Base-by-base conservation (phyloP, 2,888 invertebrate genomes). In the Andrena minutula region DNA sequence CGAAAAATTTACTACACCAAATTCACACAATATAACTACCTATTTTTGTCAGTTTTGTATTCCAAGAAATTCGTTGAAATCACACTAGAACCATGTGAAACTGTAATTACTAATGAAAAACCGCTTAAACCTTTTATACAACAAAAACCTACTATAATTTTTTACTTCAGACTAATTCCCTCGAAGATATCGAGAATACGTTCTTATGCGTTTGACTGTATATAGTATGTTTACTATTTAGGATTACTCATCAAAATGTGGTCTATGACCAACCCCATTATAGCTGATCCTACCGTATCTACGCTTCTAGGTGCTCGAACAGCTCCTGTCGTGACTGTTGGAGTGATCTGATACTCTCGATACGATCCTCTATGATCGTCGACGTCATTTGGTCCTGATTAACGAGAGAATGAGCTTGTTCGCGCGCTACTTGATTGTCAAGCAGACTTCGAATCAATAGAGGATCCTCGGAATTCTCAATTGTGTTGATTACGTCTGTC, bases 281-380 rank as follows among this genome's bases (percentile, higher is more conserved):
- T 30, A 47, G 47, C 49, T 47, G 63, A 69, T 77, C 60, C 63
- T 49, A 30, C 41, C 26, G n/a, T 73, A 69, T 77, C 73, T 53
- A n/a, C 20, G 41, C 23, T 75, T 75, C 41, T 58, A 28, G 53
- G 28, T 28, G 20, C 75, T 65, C n/a, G 30, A 64, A 49, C 66
- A 28, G n/a, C 26, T 51, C 41, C 23, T 71, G 56, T 56, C 53
- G 61, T 20, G 71, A 66, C 69, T 61, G 58, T 49, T 53, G 32
- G 32, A 72, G 26, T 70, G 71, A 83, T 70, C 73, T 58, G 81
- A 81, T 81, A 74, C 65, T 74, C 66, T 68, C 74, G 79, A 86
- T 86, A 81, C 69, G 77, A 74, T 68, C 58, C 66, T 82, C 65
- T 61, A 66, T 79, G 77, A 30, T 61, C 71, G 70, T 71, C 53